Percentiles rank a stretch among this genome's conserved stretches.
These are phyloP conservation scores for Panzeria rudis DNA, from an alignment of 2,888 invertebrate genomes.

Conservation along the genomic window DNA sequence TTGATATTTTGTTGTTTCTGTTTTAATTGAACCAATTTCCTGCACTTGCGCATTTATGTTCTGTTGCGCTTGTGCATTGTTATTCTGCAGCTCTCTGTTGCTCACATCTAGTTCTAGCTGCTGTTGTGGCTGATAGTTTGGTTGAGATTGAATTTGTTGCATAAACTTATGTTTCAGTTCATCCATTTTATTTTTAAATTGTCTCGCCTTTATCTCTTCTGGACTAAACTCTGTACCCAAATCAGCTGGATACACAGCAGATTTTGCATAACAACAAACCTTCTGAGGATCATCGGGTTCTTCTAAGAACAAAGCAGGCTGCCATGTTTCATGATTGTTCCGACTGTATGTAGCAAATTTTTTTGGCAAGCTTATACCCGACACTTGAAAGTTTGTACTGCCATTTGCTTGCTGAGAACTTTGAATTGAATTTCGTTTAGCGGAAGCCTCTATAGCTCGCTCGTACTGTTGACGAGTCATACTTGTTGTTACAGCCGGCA, in stretches of 20 bases:
- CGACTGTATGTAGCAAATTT: slow-evolving; percentile 81
- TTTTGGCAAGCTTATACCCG: slow-evolving; percentile 79
- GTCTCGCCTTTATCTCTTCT: slow-evolving; percentile 81
- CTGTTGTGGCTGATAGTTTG: slow-evolving; percentile 64
- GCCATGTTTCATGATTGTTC: slow-evolving; percentile 83
- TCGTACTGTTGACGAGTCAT: slow-evolving; percentile 71
- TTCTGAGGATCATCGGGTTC: slow-evolving; percentile 83
- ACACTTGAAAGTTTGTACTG: slow-evolving; percentile 70
- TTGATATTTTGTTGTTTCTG: slow-evolving; percentile 38
- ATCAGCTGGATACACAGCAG: slow-evolving; percentile 81
- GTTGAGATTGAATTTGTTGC: slow-evolving; percentile 7
- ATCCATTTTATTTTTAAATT: slow-evolving; percentile 75
- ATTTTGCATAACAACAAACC: slow-evolving; percentile 82
- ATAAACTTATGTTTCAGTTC: slow-evolving; percentile 50
- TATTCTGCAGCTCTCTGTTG: slow-evolving; percentile 31
- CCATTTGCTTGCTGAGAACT: slow-evolving; percentile 56
- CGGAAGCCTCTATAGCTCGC: slow-evolving; percentile 71
- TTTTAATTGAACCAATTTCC: slow-evolving; percentile 69
- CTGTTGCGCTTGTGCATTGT: slow-evolving; percentile 56
- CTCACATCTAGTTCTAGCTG: slow-evolving; percentile 18
- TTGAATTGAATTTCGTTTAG: slow-evolving; percentile 55
- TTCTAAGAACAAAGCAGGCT: slow-evolving; percentile 82
- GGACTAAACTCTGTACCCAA: slow-evolving; percentile 82
- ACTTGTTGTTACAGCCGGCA: slow-evolving; percentile 73
- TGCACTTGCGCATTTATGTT: slow-evolving; percentile 58